phyloP scores from a whole-genome alignment of 2,797 vertebrate species.

The Etheostoma nigrum region DNA sequence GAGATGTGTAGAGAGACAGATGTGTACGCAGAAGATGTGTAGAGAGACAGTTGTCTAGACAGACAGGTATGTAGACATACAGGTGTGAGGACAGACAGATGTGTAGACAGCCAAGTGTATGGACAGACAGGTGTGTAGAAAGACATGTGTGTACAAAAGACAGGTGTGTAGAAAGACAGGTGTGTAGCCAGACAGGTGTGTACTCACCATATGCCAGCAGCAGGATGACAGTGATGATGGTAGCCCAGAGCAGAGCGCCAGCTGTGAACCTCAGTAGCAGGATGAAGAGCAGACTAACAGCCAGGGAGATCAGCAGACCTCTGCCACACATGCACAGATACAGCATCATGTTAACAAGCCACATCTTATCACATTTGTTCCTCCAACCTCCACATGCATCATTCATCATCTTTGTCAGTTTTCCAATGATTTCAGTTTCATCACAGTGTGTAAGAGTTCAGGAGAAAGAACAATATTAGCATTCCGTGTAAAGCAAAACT shows the following conservation, averaged over 20 bases:
- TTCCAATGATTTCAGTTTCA: not conserved
- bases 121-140: too few relatives aligned
- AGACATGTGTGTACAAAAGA: too few relatives aligned
- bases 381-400: not conserved
- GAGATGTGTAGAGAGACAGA: too few relatives aligned
- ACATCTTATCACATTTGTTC: not conserved
- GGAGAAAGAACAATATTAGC: not conserved
- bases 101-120: too few relatives aligned
- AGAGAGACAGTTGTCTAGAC: too few relatives aligned
- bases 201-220: conserved; percentile 90
- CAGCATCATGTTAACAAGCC: not conserved
- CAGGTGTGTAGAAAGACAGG: too few relatives aligned
- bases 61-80: too few relatives aligned
- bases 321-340: conserved; percentile 68
- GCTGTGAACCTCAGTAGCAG: conserved; percentile 91
- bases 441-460: not conserved
- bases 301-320: conserved; percentile 89
- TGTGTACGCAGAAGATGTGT: too few relatives aligned
- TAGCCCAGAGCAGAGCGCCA: conserved; percentile 90
- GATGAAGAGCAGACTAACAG: conserved; percentile 90
- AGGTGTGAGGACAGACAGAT: too few relatives aligned
- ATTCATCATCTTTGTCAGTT: not conserved
- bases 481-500: too few relatives aligned
- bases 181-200: too few relatives aligned
- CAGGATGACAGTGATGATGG: conserved; percentile 87